Conservation (phyloP, 2,797 vertebrate species). For the Amblyraja radiata region DNA sequence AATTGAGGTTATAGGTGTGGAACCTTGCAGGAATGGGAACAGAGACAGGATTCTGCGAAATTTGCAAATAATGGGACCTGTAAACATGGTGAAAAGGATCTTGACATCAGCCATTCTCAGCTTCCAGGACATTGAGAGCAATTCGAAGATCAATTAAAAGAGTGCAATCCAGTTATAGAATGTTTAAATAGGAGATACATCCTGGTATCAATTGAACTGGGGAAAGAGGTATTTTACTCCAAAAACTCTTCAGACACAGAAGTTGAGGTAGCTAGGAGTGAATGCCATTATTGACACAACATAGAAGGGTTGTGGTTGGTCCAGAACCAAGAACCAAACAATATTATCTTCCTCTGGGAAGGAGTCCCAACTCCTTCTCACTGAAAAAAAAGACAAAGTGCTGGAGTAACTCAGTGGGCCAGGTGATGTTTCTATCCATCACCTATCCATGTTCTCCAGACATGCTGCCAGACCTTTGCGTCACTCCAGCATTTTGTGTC, state of each 20-base stretch:
- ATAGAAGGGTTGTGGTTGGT: too few relatives aligned
- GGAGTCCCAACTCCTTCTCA: background rate
- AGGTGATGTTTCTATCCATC: too few relatives aligned
- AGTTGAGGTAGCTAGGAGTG: background rate
- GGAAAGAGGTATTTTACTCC: background rate
- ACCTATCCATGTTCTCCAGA: too few relatives aligned
- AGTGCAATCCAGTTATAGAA: background rate
- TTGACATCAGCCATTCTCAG: background rate
- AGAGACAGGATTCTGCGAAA: background rate
- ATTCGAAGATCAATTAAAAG: background rate
- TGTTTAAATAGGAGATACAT: background rate
- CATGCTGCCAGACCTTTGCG: too few relatives aligned
- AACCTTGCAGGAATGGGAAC: too few relatives aligned
- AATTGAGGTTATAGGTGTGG: too few relatives aligned
- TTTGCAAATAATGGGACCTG: background rate
- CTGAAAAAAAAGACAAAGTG: too few relatives aligned
- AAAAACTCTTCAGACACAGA: background rate
- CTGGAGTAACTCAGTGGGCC: too few relatives aligned
- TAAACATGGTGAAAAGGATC: background rate
- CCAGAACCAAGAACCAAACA: background rate
- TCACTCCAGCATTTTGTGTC: too few relatives aligned
- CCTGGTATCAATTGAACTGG: background rate
- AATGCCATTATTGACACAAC: background rate
- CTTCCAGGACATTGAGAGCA: too few relatives aligned
- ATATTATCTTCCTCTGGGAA: background rate